These are phyloP conservation scores for Phytoseiulus persimilis DNA, from an alignment of 2,888 invertebrate genomes.

Conservation along the genomic window DNA sequence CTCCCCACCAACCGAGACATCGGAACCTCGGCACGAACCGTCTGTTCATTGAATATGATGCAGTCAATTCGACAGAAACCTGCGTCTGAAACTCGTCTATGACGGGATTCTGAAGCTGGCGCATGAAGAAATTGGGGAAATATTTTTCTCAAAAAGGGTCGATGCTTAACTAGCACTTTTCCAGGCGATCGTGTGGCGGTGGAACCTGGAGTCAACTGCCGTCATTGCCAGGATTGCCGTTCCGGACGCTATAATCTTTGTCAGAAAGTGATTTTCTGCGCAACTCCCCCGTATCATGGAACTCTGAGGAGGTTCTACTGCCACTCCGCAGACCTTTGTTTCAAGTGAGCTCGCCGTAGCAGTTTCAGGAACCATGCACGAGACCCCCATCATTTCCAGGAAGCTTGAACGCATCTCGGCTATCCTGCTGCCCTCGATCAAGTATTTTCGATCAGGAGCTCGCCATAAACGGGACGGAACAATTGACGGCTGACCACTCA, in stretches of 20 bases:
- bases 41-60: too few relatives aligned
- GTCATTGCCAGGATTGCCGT: slow-evolving; percentile 74
- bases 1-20: too few relatives aligned
- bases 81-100: too few relatives aligned
- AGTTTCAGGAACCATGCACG: background rate
- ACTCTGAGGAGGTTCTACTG: slow-evolving; percentile 75
- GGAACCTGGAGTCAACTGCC: slow-evolving; percentile 85
- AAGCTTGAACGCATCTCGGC: background rate
- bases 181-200: slow-evolving; percentile 83
- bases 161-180: background rate
- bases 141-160: background rate
- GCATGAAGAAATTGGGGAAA: too few relatives aligned
- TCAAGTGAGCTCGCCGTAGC: slow-evolving; percentile 50
- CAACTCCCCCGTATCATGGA: slow-evolving; percentile 89
- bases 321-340: slow-evolving; percentile 62
- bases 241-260: slow-evolving; percentile 84
- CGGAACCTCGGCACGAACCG: too few relatives aligned
- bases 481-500: background rate
- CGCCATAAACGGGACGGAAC: background rate
- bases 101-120: too few relatives aligned
- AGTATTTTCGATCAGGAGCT: slow-evolving; percentile 12
- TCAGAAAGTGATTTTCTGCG: slow-evolving; percentile 74
- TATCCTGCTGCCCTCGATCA: background rate
- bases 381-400: background rate
- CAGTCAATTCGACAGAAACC: too few relatives aligned